Base-by-base conservation (phyloP, 2,888 invertebrate species). In the Camponotus fellah region DNA sequence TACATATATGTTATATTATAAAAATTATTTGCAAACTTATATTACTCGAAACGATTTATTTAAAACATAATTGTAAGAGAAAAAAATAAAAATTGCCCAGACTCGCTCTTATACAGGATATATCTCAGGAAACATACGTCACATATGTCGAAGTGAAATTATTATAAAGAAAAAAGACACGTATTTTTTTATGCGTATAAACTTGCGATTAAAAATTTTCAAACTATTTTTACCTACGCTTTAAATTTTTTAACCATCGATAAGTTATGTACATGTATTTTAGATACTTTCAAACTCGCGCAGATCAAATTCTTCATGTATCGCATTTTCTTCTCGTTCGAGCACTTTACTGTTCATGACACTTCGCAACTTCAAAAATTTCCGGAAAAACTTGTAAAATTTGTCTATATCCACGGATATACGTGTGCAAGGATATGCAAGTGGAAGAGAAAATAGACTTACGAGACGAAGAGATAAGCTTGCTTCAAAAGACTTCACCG, bases 321-420 rank as follows among this genome's bases (percentile, higher is more conserved):
- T 77, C 66, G 68, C 58, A 71, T 71, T 71, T 80, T 17, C 37
- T 69, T 80, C 49, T 53, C 37, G 26, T 60, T 60, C 46, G 46
- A 37, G 79, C 21, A 79, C 26, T 21, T 71, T 80, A 49, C 79
- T 80, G 46, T 46, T 80, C 60, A 71, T 12, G 60, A 80, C 60
- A 80, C 60, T 80, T 26, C 60, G n/a, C 49, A 80, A 37, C 69
- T 80, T 71, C 12, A 62, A 69, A 80, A 80, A 46, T 62, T 80
- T 62, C 46, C 26, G 71, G 69, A n/a, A 8, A 71, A 49, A 26
- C 46, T 80, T 80, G 26, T 49, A 58, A 80, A 80, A 80, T 80
- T 71, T 71, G 3, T 37, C 26, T 43, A 34, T 69, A 71, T 71
- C 37, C 60, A 71, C 46, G 32, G 32, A 58, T 46, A 12, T 46